Base-by-base conservation (phyloP, 2,113 vertebrate species). In the Diadophis punctatus region DNA sequence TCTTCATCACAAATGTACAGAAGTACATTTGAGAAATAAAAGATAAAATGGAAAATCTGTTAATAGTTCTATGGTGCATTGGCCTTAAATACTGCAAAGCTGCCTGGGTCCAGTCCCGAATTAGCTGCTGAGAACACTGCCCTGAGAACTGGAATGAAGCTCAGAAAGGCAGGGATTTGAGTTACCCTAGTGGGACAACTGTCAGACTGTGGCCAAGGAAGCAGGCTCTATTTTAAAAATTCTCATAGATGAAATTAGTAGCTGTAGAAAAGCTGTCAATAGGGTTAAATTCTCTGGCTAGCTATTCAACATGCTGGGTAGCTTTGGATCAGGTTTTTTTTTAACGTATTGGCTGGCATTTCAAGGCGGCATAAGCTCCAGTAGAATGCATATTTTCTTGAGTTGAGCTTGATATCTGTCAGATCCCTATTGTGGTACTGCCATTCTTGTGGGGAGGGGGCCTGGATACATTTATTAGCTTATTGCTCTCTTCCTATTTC, bases 1-100 rank as follows among this genome's bases (percentile, higher is more conserved):
- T 14, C 8, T 27, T 92, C 85, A 93, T 88, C 91, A 89, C 8
- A 85, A 52, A 27, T 89, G 58, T 30, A 96, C 74, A 89, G 1
- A 90, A 4, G 0, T 91, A 60, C 27, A 39, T 46, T 34, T 92
- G 27, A 1, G 43, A 74, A 0, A 92, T 9, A 39, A 92, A 94
- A 8, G 30, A 3, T 43, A 48, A 55, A 63, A 53, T 8, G 18
- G 3, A 39, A 87, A 10, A 53, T 90, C 51, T 10, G 30, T 56
- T n/a, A 49, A 52, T 30, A 68, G 89, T 58, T 74, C 74, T 90
- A 86, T 60, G 30, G 27, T 58, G 14, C 49, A 43, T 10, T 60
- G 68, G 53, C 48, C 52, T 25, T 58, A n/a, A 23, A 27, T 58
- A 9, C 43, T 27, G 49, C 46, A 60, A 22, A 18, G 53, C 12